Percentiles rank a stretch among this genome's conserved stretches.
These are phyloP conservation scores for Drosophila affinis DNA, from an alignment of 2,888 invertebrate genomes.

Conservation along the genomic window DNA sequence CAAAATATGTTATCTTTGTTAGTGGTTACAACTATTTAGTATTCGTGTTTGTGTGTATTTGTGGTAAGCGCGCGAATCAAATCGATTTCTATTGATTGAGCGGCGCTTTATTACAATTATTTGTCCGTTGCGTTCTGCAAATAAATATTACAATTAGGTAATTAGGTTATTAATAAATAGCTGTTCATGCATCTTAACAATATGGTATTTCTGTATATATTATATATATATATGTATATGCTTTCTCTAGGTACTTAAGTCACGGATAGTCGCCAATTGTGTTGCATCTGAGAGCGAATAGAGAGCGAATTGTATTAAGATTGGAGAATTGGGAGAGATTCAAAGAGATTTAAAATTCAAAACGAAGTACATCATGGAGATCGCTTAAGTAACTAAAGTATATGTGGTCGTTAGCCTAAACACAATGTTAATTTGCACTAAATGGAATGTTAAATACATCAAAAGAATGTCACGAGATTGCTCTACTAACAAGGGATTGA, in stretches of 20 bases:
- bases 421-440: slow-evolving; percentile 64
- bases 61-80: slow-evolving; percentile 10
- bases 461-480: slow-evolving; percentile 46
- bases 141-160: slow-evolving; percentile 58
- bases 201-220: slow-evolving; percentile 15
- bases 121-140: slow-evolving; percentile 67
- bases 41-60: slow-evolving; percentile 44
- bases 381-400: slow-evolving; percentile 59
- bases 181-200: slow-evolving; percentile 40
- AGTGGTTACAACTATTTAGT: slow-evolving; percentile 51
- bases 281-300: not conserved
- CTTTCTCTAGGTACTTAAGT: slow-evolving; percentile 74
- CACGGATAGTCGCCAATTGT: slow-evolving; percentile 43
- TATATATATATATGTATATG: slow-evolving; percentile 46
- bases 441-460: slow-evolving; percentile 66
- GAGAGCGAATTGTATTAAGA: slow-evolving; percentile 45
- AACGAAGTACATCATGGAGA: slow-evolving; percentile 69
- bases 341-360: slow-evolving; percentile 49
- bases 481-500: slow-evolving; percentile 51
- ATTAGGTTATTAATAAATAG: slow-evolving; percentile 53
- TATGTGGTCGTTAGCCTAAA: slow-evolving; percentile 43
- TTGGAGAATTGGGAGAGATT: slow-evolving; percentile 34
- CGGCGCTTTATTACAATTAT: slow-evolving; percentile 58
- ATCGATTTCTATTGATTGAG: slow-evolving; percentile 21
- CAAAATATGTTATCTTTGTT: slow-evolving; percentile 73